These are phyloP conservation scores for Varanus komodoensis DNA, from an alignment of 2,113 vertebrate species.

Conservation along the genomic window DNA sequence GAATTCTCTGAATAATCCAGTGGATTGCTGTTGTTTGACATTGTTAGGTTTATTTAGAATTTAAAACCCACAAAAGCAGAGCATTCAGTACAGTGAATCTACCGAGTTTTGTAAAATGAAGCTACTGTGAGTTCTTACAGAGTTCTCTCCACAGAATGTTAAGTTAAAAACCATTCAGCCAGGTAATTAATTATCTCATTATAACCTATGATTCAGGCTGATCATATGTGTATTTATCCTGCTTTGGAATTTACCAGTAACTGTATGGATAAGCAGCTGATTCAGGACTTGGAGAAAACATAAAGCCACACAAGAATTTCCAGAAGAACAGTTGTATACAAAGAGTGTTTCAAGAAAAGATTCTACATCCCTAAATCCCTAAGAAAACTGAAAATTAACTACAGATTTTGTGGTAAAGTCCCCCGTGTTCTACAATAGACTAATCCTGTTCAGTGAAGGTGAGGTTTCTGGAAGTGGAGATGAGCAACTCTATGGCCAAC, in stretches of 20 bases:
- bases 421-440: background rate
- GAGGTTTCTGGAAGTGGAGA: background rate
- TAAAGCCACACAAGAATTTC: background rate
- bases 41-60: background rate
- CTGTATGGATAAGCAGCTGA: background rate
- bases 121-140: background rate
- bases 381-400: background rate
- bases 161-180: background rate
- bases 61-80: background rate
- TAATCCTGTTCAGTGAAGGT: background rate
- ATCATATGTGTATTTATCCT: background rate
- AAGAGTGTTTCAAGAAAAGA: background rate
- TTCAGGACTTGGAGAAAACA: background rate
- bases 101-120: background rate
- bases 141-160: background rate
- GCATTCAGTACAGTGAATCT: background rate
- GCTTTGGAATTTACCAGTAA: background rate
- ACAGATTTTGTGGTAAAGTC: background rate
- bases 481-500: background rate
- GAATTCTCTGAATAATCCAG: background rate
- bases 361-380: background rate
- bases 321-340: background rate
- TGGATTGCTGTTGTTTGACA: background rate
- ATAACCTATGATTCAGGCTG: background rate
- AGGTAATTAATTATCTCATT: background rate